phyloP scores from a whole-genome alignment of 2,797 vertebrate genomes.

The Botia almorhae region DNA sequence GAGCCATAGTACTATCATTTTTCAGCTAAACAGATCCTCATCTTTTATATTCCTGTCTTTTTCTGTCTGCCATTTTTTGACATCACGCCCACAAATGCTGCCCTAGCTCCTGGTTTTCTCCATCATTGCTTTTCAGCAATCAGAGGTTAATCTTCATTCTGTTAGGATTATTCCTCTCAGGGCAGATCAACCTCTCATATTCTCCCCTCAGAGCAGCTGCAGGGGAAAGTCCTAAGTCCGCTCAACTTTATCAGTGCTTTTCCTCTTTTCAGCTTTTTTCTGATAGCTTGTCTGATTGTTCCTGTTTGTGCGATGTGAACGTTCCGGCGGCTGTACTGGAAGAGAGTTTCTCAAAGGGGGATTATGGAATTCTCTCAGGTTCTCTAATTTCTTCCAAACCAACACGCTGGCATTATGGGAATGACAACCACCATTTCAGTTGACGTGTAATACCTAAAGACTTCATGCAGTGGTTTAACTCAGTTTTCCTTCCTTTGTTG shows the following conservation, averaged over 20 bases:
- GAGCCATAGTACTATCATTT: too few relatives aligned
- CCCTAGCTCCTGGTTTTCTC: conserved; percentile 23
- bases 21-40: neutral
- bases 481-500: neutral
- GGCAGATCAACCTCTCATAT: conserved; percentile 29
- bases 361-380: conserved; percentile 46
- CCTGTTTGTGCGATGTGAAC: conserved; percentile 40
- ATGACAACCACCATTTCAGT: neutral
- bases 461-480: neutral
- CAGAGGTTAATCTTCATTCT: conserved; percentile 39
- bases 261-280: conserved; percentile 41
- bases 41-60: conserved; percentile 5
- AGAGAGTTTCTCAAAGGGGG: conserved; percentile 47
- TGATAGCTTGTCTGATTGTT: conserved; percentile 56
- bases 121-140: conserved; percentile 34
- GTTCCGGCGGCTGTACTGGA: conserved; percentile 55
- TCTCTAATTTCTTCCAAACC: conserved; percentile 40
- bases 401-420: conserved; percentile 41
- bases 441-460: conserved; percentile 38
- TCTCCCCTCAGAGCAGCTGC: conserved; percentile 28
- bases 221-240: conserved; percentile 23
- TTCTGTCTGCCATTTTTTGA: neutral
- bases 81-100: neutral
- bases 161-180: conserved; percentile 34
- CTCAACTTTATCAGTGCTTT: conserved; percentile 24